Conservation (phyloP, 2,888 invertebrate species). For the Cerastoderma edule region DNA sequence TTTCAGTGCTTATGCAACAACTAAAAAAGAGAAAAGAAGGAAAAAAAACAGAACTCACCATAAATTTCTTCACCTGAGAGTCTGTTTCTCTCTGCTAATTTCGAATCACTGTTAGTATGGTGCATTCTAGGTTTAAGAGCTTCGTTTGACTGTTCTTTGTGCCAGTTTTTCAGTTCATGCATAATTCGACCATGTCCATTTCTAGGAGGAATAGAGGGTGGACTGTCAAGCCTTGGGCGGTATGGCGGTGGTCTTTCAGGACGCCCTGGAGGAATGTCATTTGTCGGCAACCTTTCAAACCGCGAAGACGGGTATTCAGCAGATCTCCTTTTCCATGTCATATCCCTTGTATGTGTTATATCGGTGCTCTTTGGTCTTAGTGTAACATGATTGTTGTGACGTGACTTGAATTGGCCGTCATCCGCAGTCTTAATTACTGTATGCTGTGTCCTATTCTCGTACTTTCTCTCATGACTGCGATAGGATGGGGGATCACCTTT, state of each 20-base stretch:
- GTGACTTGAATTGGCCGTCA: not conserved
- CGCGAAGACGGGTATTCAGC: conserved; percentile 3
- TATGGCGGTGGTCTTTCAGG: conserved; percentile 58
- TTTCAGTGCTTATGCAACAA: too few relatives aligned
- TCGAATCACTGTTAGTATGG: conserved; percentile 60
- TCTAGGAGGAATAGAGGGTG: conserved; percentile 75
- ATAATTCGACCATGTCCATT: conserved; percentile 68
- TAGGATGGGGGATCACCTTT: conserved; percentile 18
- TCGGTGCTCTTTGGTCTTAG: conserved; percentile 28
- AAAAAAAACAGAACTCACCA: too few relatives aligned
- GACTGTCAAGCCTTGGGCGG: conserved; percentile 46
- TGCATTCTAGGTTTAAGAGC: conserved; percentile 30
- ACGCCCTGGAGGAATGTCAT: conserved; percentile 21
- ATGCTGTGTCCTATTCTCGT: not conserved
- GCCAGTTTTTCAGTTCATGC: conserved; percentile 76
- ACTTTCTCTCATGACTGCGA: conserved; percentile 10
- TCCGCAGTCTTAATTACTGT: not conserved
- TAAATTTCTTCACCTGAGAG: conserved; percentile 47
- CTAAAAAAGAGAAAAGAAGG: too few relatives aligned
- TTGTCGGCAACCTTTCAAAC: conserved; percentile 1
- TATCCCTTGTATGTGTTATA: conserved; percentile 6
- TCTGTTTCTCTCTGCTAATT: conserved; percentile 46
- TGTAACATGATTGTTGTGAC: not conserved
- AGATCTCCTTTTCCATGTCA: conserved; percentile 3
- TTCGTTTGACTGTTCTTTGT: conserved; percentile 60